A percentile compares a stretch with the other conserved stretches of the same genome.
Evolutionary conservation across 2,113 vertebrate genomes (phyloP).

Genomic region (Ammodytes dubius): DNA sequence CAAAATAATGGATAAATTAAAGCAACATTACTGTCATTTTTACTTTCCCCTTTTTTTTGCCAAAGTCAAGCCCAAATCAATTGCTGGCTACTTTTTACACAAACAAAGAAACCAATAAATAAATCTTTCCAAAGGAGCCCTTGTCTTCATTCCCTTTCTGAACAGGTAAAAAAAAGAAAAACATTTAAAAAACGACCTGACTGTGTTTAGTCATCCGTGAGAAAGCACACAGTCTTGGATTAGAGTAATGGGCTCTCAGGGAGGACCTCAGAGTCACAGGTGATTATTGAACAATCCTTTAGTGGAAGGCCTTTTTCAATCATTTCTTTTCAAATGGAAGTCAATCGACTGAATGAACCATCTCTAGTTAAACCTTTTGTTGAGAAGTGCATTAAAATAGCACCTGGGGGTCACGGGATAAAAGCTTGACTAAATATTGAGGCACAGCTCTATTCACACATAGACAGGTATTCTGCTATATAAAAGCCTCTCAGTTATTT

Average conservation of each 20-base stretch:
- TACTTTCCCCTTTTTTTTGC: background rate
- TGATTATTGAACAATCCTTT: conserved; percentile 35
- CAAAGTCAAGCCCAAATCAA: background rate
- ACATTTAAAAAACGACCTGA: conserved; percentile 2
- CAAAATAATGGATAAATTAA: background rate
- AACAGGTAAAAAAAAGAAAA: conserved; percentile 6
- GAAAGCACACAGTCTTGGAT: background rate
- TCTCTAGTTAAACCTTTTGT: conserved; percentile 20
- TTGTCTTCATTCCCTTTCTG: background rate
- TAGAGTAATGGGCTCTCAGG: conserved; percentile 13
- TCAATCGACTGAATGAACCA: background rate
- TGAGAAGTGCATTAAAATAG: conserved; percentile 2
- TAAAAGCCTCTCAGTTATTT: background rate
- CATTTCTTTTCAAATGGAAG: conserved; percentile 6
- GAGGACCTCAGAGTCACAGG: conserved; percentile 16
- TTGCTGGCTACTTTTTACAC: background rate
- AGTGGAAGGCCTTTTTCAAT: conserved; percentile 36
- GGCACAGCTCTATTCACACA: background rate
- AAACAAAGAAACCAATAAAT: background rate
- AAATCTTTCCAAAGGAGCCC: conserved; percentile 14
- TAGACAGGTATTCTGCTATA: background rate
- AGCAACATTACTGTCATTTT: background rate
- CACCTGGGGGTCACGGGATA: background rate
- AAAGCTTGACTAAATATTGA: conserved; percentile 19
- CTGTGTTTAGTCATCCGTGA: conserved; percentile 9